Percentiles rank a stretch among this genome's conserved stretches.
Conservation (phyloP, 2,797 vertebrate genomes). For the Scleropages formosus region DNA sequence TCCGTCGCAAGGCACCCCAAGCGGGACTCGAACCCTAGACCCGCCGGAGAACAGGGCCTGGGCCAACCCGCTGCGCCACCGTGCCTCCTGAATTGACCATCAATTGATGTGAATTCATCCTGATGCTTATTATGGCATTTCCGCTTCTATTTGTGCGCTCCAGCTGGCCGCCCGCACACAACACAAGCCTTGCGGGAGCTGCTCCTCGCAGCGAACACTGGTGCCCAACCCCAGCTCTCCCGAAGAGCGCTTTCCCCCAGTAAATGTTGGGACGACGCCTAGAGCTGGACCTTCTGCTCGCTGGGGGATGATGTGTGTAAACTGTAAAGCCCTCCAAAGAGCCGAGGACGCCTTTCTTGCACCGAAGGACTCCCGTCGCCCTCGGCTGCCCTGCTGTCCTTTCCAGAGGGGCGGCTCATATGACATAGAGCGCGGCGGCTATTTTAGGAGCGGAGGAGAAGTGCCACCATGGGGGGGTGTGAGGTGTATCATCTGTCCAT, state of each 20-base stretch:
- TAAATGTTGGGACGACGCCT: neutral
- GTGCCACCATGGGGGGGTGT: neutral
- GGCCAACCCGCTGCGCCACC: no score
- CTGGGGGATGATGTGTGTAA: neutral
- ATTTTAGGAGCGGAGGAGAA: conserved; percentile 20
- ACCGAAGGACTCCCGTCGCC: neutral
- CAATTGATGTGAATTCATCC: no score
- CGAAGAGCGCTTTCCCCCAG: neutral
- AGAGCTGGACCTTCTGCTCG: neutral
- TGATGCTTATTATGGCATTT: conserved; percentile 30
- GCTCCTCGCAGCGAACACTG: no score
- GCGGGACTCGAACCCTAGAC: no score
- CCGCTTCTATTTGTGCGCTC: neutral
- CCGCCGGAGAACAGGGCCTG: no score
- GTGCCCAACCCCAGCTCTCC: neutral
- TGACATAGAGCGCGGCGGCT: conserved; percentile 1
- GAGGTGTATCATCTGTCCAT: neutral
- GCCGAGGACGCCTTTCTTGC: neutral
- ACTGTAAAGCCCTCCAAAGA: neutral
- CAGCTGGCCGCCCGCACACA: neutral
- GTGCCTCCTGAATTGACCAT: no score
- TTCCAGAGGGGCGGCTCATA: conserved; percentile 11
- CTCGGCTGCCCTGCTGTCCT: neutral
- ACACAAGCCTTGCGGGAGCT: no score
- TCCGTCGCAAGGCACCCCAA: no score